Evolutionary conservation across 2,797 vertebrate genomes (phyloP).

Genomic region (Pangasius mekongensis): DNA sequence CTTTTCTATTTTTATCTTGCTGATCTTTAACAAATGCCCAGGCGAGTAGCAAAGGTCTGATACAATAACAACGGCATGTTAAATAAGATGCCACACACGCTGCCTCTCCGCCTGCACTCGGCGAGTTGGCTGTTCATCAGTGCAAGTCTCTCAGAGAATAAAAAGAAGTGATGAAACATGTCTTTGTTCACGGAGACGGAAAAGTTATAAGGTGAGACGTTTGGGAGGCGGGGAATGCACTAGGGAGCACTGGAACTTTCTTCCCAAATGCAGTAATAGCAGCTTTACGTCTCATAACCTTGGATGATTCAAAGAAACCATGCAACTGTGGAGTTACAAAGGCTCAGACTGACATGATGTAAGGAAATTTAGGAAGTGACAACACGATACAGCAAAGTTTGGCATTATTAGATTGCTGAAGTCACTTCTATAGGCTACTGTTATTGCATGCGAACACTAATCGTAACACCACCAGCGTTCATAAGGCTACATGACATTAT

Average conservation of each 20-base stretch:
- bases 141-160: constrained; percentile 32
- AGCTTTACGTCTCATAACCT: constrained; percentile 30
- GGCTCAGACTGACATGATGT: constrained; percentile 24
- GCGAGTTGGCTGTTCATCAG: constrained; percentile 37
- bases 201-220: constrained; percentile 37
- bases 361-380: constrained; percentile 11
- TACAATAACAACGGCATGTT: constrained; percentile 59
- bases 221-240: constrained; percentile 28
- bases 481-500: neutral
- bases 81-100: constrained; percentile 57
- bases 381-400: constrained; percentile 8
- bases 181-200: constrained; percentile 33
- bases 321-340: neutral
- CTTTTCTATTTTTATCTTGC: constrained; percentile 48
- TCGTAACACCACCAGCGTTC: neutral
- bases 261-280: constrained; percentile 27
- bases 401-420: neutral
- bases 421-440: neutral
- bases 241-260: constrained; percentile 26
- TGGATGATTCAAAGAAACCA: neutral
- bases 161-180: constrained; percentile 39
- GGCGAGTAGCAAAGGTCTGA: constrained; percentile 47
- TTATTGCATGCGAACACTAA: neutral
- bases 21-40: constrained; percentile 54
- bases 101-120: constrained; percentile 39